phyloP scores from a whole-genome alignment of 1,140 invertebrate species.

The Orius laevigatus region DNA sequence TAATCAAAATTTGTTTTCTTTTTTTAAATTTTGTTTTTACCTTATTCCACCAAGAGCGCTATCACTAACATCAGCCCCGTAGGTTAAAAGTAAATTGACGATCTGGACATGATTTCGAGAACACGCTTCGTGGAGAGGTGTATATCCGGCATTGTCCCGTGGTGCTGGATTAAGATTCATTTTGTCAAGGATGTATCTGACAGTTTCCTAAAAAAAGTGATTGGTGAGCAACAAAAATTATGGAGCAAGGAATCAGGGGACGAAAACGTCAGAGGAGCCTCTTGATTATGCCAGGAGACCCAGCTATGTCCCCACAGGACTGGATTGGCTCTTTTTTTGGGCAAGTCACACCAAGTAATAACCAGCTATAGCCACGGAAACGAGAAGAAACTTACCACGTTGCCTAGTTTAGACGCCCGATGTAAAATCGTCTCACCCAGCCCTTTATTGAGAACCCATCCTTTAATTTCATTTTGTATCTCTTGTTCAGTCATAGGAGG shows the following conservation, averaged over 20 bases:
- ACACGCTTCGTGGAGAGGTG: slow-evolving; percentile 81
- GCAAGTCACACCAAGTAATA: background rate
- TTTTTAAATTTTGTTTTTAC: slow-evolving; percentile 31
- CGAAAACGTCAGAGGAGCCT: no score
- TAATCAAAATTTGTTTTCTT: slow-evolving; percentile 7
- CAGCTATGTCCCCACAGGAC: no score
- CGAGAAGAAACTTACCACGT: slow-evolving; percentile 44
- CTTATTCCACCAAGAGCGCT: slow-evolving; percentile 79
- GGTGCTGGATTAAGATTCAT: slow-evolving; percentile 63
- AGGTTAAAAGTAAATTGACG: slow-evolving; percentile 62
- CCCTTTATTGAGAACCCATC: slow-evolving; percentile 83
- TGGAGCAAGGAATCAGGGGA: background rate
- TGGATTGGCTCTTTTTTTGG: background rate
- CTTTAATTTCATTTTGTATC: slow-evolving; percentile 69
- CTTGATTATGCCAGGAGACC: no score
- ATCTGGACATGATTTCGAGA: slow-evolving; percentile 72
- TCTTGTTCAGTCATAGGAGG: slow-evolving; percentile 41
- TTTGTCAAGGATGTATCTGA: slow-evolving; percentile 75
- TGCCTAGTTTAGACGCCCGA: slow-evolving; percentile 70
- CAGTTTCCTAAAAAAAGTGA: slow-evolving; percentile 51
- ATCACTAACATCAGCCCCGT: slow-evolving; percentile 76
- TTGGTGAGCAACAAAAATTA: slow-evolving; percentile 13
- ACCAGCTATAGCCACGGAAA: background rate
- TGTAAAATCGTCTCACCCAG: slow-evolving; percentile 83
- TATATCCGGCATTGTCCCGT: slow-evolving; percentile 87